These are phyloP conservation scores for Scaptomyza graminum DNA, from an alignment of 1,140 invertebrate genomes.

Conservation along the genomic window DNA sequence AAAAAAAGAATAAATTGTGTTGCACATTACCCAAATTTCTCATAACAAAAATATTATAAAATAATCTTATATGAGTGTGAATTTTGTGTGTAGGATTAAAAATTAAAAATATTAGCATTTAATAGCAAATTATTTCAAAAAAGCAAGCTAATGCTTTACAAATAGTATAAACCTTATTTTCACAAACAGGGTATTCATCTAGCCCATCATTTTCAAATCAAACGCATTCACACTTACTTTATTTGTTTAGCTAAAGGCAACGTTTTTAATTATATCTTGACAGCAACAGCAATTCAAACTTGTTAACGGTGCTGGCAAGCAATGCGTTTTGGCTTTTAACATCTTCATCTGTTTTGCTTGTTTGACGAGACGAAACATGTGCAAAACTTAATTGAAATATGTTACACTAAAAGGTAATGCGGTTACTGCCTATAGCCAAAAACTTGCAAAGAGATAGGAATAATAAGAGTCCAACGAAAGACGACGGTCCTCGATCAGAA, in stretches of 20 bases:
- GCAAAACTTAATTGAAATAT: constrained; percentile 33
- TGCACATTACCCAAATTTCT: too few species aligned
- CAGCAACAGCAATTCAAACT: constrained; percentile 6
- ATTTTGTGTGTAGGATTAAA: too few species aligned
- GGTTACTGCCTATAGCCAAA: constrained; percentile 8
- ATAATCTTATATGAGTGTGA: too few species aligned
- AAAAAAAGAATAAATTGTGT: too few species aligned
- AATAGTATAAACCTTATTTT: too few species aligned
- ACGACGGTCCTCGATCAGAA: background rate
- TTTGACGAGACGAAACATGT: constrained; percentile 2
- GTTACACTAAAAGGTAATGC: constrained; percentile 35
- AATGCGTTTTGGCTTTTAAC: constrained; percentile 1
- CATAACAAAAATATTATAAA: too few species aligned
- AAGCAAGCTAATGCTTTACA: too few species aligned
- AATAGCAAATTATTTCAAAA: too few species aligned
- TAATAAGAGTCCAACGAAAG: background rate
- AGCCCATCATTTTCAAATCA: background rate
- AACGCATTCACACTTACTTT: constrained; percentile 4
- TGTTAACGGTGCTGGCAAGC: background rate
- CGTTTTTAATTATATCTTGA: constrained; percentile 69
- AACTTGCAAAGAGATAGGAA: background rate
- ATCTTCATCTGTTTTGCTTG: background rate
- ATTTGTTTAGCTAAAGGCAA: constrained; percentile 28
- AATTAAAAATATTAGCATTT: too few species aligned
- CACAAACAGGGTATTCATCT: background rate